Percentiles rank a stretch among this genome's conserved stretches.
phyloP scores from a whole-genome alignment of 1,140 invertebrate species.

The honey bee (Apis mellifera) region Amel_HAv3.1 CM009946.2:4847501-4848000 shows the following conservation, averaged over 20 bases:
- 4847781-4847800: too few species aligned
- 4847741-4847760: not conserved
- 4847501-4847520: not conserved
- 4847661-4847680: not conserved
- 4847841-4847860: too few species aligned
- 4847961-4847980: too few species aligned
- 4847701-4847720: not conserved
- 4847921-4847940: too few species aligned
- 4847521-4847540: constrained; percentile 18
- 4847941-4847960: too few species aligned
- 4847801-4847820: too few species aligned
- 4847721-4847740: not conserved
- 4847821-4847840: too few species aligned
- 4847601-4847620: not conserved
- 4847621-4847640: not conserved
- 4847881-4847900: too few species aligned
- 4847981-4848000: too few species aligned
- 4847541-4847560: not conserved
- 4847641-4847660: not conserved
- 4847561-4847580: not conserved
- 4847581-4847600: not conserved
- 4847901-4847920: too few species aligned
- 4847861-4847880: too few species aligned
- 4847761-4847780: too few species aligned
- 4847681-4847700: not conserved